A percentile compares a stretch with the other conserved stretches of the same genome.
These are phyloP conservation scores for Bombus huntii DNA, from an alignment of 1,140 invertebrate species.

Conservation along the genomic window DNA sequence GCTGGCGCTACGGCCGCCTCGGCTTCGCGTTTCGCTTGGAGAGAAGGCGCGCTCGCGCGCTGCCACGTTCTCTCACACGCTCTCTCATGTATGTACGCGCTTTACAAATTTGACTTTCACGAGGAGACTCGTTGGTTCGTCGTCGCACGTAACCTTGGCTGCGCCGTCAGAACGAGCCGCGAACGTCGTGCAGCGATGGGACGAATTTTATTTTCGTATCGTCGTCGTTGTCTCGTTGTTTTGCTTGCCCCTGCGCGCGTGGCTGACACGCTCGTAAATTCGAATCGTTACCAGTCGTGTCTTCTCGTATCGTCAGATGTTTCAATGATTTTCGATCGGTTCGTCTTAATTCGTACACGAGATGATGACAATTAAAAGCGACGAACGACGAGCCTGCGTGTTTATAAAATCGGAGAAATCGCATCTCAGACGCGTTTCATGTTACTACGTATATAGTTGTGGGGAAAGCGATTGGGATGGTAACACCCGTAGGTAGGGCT, in stretches of 20 bases:
- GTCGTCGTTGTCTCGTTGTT: slow-evolving; percentile 52
- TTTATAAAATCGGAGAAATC: slow-evolving; percentile 19
- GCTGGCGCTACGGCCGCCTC: not conserved
- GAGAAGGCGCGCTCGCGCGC: not conserved
- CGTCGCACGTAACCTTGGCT: slow-evolving; percentile 72
- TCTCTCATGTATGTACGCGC: slow-evolving; percentile 29
- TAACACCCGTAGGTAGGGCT: not conserved
- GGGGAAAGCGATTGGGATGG: slow-evolving; percentile 23
- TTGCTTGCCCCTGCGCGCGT: slow-evolving; percentile 48
- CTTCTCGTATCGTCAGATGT: slow-evolving; percentile 18
- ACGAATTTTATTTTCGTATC: slow-evolving; percentile 75
- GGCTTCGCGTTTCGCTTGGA: not conserved
- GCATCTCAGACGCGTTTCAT: not conserved
- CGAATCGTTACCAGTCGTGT: not conserved
- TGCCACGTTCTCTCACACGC: not conserved
- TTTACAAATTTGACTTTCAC: slow-evolving; percentile 76
- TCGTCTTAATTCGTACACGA: not conserved
- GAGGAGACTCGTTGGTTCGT: slow-evolving; percentile 60
- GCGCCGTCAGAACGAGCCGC: slow-evolving; percentile 23
- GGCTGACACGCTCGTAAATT: slow-evolving; percentile 51
- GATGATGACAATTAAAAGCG: not conserved
- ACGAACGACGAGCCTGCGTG: not conserved
- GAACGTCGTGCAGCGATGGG: slow-evolving; percentile 34
- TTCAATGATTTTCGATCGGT: not conserved
- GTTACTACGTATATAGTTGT: not conserved